These are phyloP conservation scores for Vanessa cardui DNA, from an alignment of 2,888 invertebrate genomes.

Conservation along the genomic window DNA sequence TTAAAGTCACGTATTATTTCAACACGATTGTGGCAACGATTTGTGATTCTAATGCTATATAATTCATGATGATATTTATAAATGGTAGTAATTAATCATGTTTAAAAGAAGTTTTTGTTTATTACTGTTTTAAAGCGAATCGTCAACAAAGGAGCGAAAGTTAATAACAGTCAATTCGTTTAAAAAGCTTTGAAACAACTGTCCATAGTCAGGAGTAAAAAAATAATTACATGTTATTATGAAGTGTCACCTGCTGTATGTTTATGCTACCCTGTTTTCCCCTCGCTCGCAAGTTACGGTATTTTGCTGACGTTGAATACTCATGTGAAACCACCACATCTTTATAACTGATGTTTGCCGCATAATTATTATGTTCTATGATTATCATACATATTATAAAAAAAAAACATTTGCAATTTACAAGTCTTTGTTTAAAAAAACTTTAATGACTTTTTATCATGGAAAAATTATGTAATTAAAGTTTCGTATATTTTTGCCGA, in stretches of 20 bases:
- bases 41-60: background rate
- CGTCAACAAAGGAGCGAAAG: slow-evolving; percentile 17
- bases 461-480: no score
- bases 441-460: no score
- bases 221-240: slow-evolving; percentile 42
- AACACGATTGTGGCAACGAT: background rate
- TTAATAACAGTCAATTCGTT: slow-evolving; percentile 31
- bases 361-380: slow-evolving; percentile 13
- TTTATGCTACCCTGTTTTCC: slow-evolving; percentile 37
- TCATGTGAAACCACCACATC: slow-evolving; percentile 17
- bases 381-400: no score
- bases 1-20: slow-evolving; percentile 3
- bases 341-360: slow-evolving; percentile 28
- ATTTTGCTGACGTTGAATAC: slow-evolving; percentile 24
- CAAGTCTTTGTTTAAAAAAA: no score
- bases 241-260: slow-evolving; percentile 43
- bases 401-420: no score
- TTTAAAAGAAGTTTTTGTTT: background rate
- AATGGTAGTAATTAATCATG: background rate
- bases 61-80: background rate
- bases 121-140: slow-evolving; percentile 5
- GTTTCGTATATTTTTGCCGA: no score
- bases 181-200: slow-evolving; percentile 37
- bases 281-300: slow-evolving; percentile 31
- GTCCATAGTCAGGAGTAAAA: slow-evolving; percentile 30